These are phyloP conservation scores for Silurus meridionalis DNA, from an alignment of 2,113 vertebrate genomes.

Conservation along the genomic window DNA sequence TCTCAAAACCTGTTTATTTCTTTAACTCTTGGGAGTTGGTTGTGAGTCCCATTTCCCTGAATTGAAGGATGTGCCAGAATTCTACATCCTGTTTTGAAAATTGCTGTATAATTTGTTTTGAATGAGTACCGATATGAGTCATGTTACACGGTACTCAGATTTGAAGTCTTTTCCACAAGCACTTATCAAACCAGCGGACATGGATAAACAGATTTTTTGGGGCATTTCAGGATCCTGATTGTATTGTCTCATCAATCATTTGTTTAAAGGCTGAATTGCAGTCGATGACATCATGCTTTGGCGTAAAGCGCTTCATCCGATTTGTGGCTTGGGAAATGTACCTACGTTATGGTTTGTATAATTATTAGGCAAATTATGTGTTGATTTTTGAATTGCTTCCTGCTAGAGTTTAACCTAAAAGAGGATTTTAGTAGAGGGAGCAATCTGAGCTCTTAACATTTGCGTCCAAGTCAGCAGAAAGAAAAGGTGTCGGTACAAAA, in stretches of 20 bases:
- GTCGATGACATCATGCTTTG: conserved; percentile 12
- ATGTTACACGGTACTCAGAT: conserved; percentile 7
- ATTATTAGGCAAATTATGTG: not conserved
- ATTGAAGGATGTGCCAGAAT: conserved; percentile 13
- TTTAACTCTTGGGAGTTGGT: not conserved
- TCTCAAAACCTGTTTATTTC: not conserved
- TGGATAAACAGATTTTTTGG: conserved; percentile 22
- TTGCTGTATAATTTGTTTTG: conserved; percentile 36
- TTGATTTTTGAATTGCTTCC: not conserved
- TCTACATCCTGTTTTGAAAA: conserved; percentile 32
- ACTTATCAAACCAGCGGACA: conserved; percentile 20
- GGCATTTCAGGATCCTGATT: not conserved
- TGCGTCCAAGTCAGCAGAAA: conserved; percentile 52
- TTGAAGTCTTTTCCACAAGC: conserved; percentile 17
- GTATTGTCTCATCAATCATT: not conserved
- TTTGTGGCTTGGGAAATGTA: not conserved
- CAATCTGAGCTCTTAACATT: not conserved
- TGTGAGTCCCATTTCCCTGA: conserved; percentile 25
- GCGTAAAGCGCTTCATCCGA: conserved; percentile 1
- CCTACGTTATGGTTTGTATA: not conserved
- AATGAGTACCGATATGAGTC: conserved; percentile 32
- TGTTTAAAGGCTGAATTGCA: conserved; percentile 16
- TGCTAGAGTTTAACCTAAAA: not conserved
- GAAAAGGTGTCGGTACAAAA: conserved; percentile 15
- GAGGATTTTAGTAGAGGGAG: not conserved